These are phyloP conservation scores for Argyra leucocephala DNA, from an alignment of 2,888 invertebrate species.

Conservation along the genomic window DNA sequence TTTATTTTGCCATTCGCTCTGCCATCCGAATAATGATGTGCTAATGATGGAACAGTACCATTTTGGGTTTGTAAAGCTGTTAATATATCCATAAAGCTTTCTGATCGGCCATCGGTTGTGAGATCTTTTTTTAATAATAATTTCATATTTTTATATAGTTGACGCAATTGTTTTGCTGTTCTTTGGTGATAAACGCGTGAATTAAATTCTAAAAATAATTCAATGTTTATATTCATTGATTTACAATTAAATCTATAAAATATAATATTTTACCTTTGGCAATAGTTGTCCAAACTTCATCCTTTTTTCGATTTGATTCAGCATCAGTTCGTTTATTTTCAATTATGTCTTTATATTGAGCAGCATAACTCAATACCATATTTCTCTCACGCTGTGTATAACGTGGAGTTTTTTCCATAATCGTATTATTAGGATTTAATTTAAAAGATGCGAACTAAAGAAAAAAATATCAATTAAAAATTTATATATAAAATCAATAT, in stretches of 20 bases:
- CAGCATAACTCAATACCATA: constrained; percentile 41
- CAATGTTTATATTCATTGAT: background rate
- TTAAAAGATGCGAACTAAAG: background rate
- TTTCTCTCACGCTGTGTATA: constrained; percentile 42
- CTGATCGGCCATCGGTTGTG: constrained; percentile 28
- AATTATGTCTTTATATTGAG: constrained; percentile 42
- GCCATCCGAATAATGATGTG: constrained; percentile 15
- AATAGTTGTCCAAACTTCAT: constrained; percentile 42
- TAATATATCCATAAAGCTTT: constrained; percentile 38
- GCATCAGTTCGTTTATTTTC: constrained; percentile 43
- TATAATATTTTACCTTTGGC: constrained; percentile 29
- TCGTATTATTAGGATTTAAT: background rate
- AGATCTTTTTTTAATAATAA: constrained; percentile 41
- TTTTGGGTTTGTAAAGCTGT: constrained; percentile 39
- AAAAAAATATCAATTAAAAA: background rate
- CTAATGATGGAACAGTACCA: constrained; percentile 35
- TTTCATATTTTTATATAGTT: constrained; percentile 43
- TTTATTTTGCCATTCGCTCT: constrained; percentile 9
- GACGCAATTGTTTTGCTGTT: constrained; percentile 41
- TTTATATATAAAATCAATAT: no score
- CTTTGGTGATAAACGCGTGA: constrained; percentile 41
- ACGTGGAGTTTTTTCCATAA: constrained; percentile 41
- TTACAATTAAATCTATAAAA: background rate
- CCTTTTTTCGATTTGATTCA: constrained; percentile 40
- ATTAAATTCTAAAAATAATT: constrained; percentile 32